These are phyloP conservation scores for Acipenser ruthenus DNA, from an alignment of 2,797 vertebrate species.

Conservation along the genomic window DNA sequence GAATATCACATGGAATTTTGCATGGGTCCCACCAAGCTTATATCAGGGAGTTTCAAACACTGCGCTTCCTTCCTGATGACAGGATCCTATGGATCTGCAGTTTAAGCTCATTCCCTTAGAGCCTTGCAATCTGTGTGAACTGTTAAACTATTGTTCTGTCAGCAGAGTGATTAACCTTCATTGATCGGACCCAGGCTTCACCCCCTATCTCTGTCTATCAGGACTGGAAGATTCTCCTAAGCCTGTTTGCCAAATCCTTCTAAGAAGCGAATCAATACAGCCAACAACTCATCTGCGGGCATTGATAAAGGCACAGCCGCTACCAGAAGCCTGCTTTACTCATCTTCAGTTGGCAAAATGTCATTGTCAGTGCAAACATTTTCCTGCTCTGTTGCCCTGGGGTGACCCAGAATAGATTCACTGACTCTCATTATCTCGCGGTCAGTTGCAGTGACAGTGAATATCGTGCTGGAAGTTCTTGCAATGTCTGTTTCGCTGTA, in stretches of 20 bases:
- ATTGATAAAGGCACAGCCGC: neutral
- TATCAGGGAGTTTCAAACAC: neutral
- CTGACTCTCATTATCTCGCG: no score
- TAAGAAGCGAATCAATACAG: neutral
- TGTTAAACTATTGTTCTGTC: neutral
- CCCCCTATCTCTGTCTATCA: neutral
- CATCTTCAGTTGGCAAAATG: no score
- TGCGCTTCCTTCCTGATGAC: neutral
- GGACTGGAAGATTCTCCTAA: neutral
- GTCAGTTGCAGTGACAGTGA: no score
- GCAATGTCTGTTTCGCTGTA: no score
- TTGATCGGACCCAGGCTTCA: neutral
- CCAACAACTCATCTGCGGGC: neutral
- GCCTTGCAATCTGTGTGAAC: neutral
- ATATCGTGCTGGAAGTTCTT: no score
- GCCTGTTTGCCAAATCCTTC: neutral
- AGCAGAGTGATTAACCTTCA: neutral
- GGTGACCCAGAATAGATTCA: neutral
- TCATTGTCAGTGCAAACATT: neutral
- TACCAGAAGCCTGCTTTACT: neutral
- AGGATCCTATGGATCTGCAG: neutral
- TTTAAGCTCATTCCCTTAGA: neutral
- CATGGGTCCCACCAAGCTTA: neutral
- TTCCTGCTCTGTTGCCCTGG: neutral
- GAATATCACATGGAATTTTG: neutral